Base-by-base conservation (phyloP, 2,888 invertebrate species). In the Zygogramma bicolorata region DNA sequence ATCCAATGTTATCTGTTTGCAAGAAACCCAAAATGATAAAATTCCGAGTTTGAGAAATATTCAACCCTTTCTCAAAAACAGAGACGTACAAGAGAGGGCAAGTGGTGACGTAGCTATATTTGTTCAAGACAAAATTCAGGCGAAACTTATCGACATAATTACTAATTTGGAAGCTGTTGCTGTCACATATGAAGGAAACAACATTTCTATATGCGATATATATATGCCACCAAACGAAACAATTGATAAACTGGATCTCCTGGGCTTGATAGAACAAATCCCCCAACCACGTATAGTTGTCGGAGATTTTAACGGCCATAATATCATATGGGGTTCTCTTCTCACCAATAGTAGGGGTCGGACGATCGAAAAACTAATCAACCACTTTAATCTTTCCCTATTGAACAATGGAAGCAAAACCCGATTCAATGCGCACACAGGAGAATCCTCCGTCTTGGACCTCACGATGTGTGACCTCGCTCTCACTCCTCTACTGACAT, bases 401-500 rank as follows among this genome's bases (percentile, higher is more conserved):
- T 8, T 58, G 58, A 25, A 58, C 31, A 29, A 25, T 58, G 58
- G 58, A 58, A 58, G 25, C 58, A 58, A 25, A 25, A 58, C 58
- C 18, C 29, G 59, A 29, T 25, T 59, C 18, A 34, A 59, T n/a
- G 10, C 59, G 10, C 31, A 29, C 18, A 31, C 59, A 34, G 59
- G 59, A 29, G 15, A 34, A 18, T 59, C 34, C 34, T 31, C 29
- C 3, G 25, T 34, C 29, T 31, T 59, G 18, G 59, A 59, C 29
- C 59, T 59, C n/a, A n/a, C n/a, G n/a, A n/a, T n/a, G n/a, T n/a
- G n/a, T n/a, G n/a, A n/a, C n/a, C n/a, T n/a, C n/a, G n/a, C n/a
- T n/a, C n/a, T n/a, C 18, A 27, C 27, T 29, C 29, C 59, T 59
- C 59, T 31, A 10, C 31, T 27, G 31, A 59, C 29, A 18, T 59